phyloP scores from a whole-genome alignment of 2,113 vertebrate species.

The Sylvia atricapilla region DNA sequence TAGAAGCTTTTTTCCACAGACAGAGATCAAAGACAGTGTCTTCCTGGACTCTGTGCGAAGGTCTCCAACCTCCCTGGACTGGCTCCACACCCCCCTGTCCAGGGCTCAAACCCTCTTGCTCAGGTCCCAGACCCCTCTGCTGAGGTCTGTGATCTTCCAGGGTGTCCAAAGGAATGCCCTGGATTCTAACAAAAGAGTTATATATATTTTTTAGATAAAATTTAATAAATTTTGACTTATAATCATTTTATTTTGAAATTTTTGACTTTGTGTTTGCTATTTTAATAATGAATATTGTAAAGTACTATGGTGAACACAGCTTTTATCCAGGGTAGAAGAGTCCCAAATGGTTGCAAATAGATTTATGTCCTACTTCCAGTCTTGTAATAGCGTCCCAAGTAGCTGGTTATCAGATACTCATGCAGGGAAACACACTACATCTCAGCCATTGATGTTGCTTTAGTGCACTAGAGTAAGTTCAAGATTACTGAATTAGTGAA shows the following conservation, averaged over 20 bases:
- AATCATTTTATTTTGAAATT: background rate
- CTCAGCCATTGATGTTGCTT: background rate
- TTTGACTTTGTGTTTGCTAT: background rate
- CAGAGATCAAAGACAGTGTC: no score
- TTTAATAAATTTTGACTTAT: background rate
- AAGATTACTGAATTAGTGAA: background rate
- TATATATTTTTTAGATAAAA: background rate
- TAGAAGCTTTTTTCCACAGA: no score
- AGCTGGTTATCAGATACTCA: background rate
- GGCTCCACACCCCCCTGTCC: no score
- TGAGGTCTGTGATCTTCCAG: no score
- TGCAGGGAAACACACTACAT: background rate
- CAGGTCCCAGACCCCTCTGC: no score
- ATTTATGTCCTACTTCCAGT: background rate
- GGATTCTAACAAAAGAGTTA: background rate
- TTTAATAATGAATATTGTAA: background rate
- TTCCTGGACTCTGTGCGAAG: no score
- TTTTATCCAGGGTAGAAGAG: background rate
- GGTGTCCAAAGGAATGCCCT: no score
- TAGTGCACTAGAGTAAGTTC: background rate
- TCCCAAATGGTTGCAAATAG: background rate
- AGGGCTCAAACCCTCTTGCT: no score
- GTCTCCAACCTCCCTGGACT: no score
- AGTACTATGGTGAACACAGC: background rate
- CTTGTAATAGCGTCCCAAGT: background rate